Conservation (phyloP, 2,888 invertebrate species). For the Nomada flava region DNA sequence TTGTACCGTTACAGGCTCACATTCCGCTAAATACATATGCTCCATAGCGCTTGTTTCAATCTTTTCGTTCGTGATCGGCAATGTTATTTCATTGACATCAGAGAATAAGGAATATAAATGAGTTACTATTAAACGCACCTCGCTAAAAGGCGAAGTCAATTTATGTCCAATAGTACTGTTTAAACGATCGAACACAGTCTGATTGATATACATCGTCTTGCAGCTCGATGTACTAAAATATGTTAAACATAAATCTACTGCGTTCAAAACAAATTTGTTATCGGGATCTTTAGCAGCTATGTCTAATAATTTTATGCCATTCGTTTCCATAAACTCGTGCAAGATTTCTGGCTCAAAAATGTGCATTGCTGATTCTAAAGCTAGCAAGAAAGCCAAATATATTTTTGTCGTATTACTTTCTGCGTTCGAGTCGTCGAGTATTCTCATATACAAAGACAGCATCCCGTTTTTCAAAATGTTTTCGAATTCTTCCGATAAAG, state of each 20-base stretch:
- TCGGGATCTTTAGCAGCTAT: conserved; percentile 69
- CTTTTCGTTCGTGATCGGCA: conserved; percentile 75
- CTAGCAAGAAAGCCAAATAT: conserved; percentile 85
- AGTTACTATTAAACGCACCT: conserved; percentile 89
- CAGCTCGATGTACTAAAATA: conserved; percentile 67
- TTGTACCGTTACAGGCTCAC: conserved; percentile 89
- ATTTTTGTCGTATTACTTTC: conserved; percentile 56
- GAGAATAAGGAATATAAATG: conserved; percentile 91
- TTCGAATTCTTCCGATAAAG: conserved; percentile 67
- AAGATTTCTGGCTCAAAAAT: conserved; percentile 85
- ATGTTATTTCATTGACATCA: conserved; percentile 85
- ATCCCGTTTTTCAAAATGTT: conserved; percentile 68
- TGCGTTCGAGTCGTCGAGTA: conserved; percentile 49
- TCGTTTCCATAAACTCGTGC: conserved; percentile 81
- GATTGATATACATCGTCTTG: conserved; percentile 70
- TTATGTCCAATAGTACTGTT: conserved; percentile 64
- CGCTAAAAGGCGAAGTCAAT: conserved; percentile 76
- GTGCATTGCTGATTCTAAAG: conserved; percentile 87
- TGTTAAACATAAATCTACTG: conserved; percentile 76
- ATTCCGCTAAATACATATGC: conserved; percentile 87
- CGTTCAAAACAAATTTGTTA: conserved; percentile 73
- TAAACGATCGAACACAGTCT: conserved; percentile 69
- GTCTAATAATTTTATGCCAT: conserved; percentile 67
- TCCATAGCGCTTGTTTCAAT: conserved; percentile 69
- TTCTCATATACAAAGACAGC: conserved; percentile 62